Conservation (phyloP, 1,140 invertebrate genomes). For the Macrosteles quadrilineatus region DNA sequence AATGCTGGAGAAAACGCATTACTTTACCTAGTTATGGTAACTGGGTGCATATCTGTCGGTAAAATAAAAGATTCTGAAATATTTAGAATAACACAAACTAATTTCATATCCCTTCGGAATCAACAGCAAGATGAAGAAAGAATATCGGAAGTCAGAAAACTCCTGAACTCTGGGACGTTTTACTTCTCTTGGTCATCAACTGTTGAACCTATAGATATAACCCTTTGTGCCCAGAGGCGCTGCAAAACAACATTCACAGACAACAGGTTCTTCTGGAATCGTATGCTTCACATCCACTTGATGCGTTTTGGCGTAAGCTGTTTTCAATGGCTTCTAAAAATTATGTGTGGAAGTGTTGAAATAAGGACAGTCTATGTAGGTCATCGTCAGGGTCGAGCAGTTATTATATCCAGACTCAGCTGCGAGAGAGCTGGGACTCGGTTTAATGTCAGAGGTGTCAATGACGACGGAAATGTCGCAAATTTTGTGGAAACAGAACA, state of each 20-base stretch:
- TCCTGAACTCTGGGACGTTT: slow-evolving; percentile 95
- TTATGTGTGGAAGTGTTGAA: slow-evolving; percentile 95
- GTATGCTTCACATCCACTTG: slow-evolving; percentile 90
- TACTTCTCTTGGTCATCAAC: slow-evolving; percentile 84
- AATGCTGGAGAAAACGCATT: slow-evolving; percentile 79
- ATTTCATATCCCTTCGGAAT: slow-evolving; percentile 84
- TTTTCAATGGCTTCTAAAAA: slow-evolving; percentile 85
- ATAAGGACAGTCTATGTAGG: slow-evolving; percentile 95
- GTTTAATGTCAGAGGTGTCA: slow-evolving; percentile 97
- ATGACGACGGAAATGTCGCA: slow-evolving; percentile 98
- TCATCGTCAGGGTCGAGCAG: slow-evolving; percentile 87
- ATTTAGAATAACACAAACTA: slow-evolving; percentile 89
- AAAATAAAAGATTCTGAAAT: slow-evolving; percentile 93
- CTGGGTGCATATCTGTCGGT: slow-evolving; percentile 91
- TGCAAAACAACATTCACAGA: slow-evolving; percentile 78
- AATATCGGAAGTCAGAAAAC: slow-evolving; percentile 79
- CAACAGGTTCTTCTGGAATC: slow-evolving; percentile 85
- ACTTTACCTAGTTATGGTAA: slow-evolving; percentile 89
- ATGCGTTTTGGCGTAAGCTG: slow-evolving; percentile 87
- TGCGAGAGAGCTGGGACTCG: slow-evolving; percentile 94
- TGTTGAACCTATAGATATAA: slow-evolving; percentile 75
- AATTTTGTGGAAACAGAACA: slow-evolving; percentile 99
- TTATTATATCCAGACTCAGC: slow-evolving; percentile 92
- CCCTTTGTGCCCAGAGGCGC: slow-evolving; percentile 87
- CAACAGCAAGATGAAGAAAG: slow-evolving; percentile 77